Evolutionary conservation across 2,888 invertebrate genomes (phyloP).

Genomic region (Cantharis nigra): DNA sequence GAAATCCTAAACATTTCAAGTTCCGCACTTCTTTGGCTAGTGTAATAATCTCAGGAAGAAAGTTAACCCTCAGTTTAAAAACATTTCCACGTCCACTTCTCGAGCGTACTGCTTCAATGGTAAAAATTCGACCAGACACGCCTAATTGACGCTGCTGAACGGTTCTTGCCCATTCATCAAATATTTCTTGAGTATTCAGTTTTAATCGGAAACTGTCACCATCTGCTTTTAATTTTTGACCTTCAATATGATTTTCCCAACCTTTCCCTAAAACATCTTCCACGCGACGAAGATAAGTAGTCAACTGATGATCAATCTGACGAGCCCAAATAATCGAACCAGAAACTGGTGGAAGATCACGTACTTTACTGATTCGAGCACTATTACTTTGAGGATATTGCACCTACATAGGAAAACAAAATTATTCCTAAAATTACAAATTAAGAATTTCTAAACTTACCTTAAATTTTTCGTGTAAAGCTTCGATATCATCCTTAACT

Average conservation of each 20-base stretch:
- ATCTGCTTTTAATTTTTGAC: constrained; percentile 95
- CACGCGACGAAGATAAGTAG: constrained; percentile 93
- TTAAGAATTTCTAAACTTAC: constrained; percentile 55
- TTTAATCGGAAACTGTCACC: constrained; percentile 97
- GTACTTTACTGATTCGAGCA: constrained; percentile 85
- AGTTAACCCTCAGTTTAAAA: constrained; percentile 91
- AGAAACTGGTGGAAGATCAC: constrained; percentile 95
- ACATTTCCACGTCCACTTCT: constrained; percentile 81
- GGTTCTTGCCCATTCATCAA: constrained; percentile 97
- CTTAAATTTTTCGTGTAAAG: constrained; percentile 97
- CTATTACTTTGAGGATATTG: constrained; percentile 96
- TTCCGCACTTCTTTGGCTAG: constrained; percentile 98
- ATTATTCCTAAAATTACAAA: neutral
- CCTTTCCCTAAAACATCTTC: constrained; percentile 99
- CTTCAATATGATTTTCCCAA: constrained; percentile 99
- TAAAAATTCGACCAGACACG: constrained; percentile 92
- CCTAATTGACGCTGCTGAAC: constrained; percentile 93
- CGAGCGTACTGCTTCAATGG: constrained; percentile 82
- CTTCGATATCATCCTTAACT: constrained; percentile 98
- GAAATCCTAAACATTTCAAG: constrained; percentile 92
- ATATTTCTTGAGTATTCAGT: constrained; percentile 94
- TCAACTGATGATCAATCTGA: constrained; percentile 96
- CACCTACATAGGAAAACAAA: constrained; percentile 61
- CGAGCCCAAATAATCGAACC: constrained; percentile 99
- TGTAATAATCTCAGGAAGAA: constrained; percentile 96